Conservation (phyloP, 2,113 vertebrate species). For the Paratilapia polleni region DNA sequence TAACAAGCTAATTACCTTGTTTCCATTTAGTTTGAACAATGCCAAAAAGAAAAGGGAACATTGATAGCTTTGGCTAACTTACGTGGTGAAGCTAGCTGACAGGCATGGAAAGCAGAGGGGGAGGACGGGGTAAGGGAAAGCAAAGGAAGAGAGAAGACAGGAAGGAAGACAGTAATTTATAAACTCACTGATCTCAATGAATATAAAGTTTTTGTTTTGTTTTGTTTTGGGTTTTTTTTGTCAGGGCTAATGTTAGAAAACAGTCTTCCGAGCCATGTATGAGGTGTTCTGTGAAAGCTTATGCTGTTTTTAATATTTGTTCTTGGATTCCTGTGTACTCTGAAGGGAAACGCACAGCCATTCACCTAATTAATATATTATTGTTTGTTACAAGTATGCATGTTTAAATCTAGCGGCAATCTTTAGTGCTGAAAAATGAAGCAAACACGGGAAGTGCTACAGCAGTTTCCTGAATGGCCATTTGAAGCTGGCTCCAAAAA, state of each 20-base stretch:
- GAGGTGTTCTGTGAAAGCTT: not conserved
- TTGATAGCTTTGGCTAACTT: slow-evolving; percentile 82
- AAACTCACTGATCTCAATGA: not conserved
- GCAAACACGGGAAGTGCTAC: no score
- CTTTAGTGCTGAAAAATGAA: no score
- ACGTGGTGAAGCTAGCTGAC: slow-evolving; percentile 59
- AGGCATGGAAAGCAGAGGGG: slow-evolving; percentile 45
- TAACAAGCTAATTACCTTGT: slow-evolving; percentile 99
- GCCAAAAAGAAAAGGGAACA: slow-evolving; percentile 87
- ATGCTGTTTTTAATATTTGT: not conserved
- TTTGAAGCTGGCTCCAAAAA: no score
- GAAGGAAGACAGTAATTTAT: not conserved
- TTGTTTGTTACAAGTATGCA: not conserved
- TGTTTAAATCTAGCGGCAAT: no score
- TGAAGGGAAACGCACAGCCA: no score
- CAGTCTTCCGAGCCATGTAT: not conserved
- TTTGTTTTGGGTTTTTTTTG: not conserved
- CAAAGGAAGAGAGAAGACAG: not conserved
- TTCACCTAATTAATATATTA: not conserved
- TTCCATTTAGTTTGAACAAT: slow-evolving; percentile 99
- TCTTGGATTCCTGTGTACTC: not conserved
- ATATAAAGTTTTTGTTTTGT: no score
- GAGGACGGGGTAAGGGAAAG: not conserved
- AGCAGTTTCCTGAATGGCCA: no score
- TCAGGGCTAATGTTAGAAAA: not conserved